Evolutionary conservation across 64 coral and sea anemone genomes (phyloP).

Genomic region (Anthopleura sola): DNA sequence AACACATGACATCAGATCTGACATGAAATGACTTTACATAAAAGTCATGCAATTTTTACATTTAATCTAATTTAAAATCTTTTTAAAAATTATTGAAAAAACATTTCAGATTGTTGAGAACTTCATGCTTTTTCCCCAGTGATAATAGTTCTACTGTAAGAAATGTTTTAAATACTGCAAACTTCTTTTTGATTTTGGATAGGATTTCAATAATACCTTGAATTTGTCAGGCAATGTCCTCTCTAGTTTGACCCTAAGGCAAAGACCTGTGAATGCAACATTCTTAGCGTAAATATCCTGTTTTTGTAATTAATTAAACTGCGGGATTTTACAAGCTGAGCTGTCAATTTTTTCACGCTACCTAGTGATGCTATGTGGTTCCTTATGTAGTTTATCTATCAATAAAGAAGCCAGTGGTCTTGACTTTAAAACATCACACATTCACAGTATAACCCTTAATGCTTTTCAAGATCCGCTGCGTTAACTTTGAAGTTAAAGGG

Average conservation of each 20-base stretch:
- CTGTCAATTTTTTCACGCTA: too few relatives aligned
- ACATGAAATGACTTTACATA: not conserved
- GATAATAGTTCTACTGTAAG: too few relatives aligned
- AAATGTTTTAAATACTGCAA: too few relatives aligned
- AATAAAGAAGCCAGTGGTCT: not conserved
- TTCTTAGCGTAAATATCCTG: not conserved
- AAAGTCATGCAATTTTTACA: too few relatives aligned
- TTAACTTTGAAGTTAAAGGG: not conserved
- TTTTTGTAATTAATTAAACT: not conserved
- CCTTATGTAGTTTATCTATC: not conserved
- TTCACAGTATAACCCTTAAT: not conserved
- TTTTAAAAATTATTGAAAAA: too few relatives aligned
- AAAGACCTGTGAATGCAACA: conserved; percentile 63
- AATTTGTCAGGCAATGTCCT: conserved; percentile 75
- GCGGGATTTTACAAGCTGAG: too few relatives aligned
- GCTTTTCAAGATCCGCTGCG: not conserved
- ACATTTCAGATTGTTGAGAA: too few relatives aligned
- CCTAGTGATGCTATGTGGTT: not conserved
- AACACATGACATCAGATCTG: conserved; percentile 69
- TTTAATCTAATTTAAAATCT: too few relatives aligned
- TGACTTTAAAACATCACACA: not conserved
- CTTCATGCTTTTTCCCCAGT: too few relatives aligned
- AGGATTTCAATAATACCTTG: conserved; percentile 59
- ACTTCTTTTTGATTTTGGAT: not conserved
- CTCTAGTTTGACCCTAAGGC: conserved; percentile 87